A percentile compares a stretch with the other conserved stretches of the same genome.
Conservation (phyloP, 2,113 vertebrate genomes). For the Upupa epops region DNA sequence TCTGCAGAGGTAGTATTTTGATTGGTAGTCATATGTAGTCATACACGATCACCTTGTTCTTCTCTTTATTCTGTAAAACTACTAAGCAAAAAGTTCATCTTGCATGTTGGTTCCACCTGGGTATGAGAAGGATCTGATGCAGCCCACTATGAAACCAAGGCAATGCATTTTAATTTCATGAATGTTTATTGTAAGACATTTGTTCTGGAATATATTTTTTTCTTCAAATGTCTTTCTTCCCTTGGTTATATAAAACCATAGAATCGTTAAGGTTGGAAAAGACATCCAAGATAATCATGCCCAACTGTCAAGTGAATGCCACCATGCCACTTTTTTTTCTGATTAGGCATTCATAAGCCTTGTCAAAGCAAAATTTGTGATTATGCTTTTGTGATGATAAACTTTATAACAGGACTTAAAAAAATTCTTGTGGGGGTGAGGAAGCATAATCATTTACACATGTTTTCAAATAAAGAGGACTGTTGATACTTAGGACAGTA, state of each 20-base stretch:
- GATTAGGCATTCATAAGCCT: neutral
- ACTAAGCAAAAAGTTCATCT: neutral
- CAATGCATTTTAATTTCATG: neutral
- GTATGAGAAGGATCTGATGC: neutral
- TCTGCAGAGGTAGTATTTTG: neutral
- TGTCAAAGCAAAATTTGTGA: neutral
- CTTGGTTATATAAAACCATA: neutral
- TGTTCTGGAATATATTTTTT: neutral
- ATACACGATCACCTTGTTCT: neutral
- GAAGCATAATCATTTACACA: rapidly evolving
- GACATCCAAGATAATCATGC: too few species aligned
- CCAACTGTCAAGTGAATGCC: too few species aligned
- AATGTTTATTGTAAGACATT: neutral
- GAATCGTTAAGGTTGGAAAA: too few species aligned
- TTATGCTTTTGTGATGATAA: neutral
- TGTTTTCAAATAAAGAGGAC: neutral
- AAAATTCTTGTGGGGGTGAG: neutral
- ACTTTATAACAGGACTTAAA: neutral
- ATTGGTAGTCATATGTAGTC: too few species aligned
- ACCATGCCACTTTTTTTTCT: neutral
- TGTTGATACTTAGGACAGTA: neutral
- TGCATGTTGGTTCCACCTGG: neutral
- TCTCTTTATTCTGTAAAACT: neutral
- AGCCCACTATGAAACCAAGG: neutral
- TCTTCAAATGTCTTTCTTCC: neutral